These are phyloP conservation scores for Pilophorus perplexus DNA, from an alignment of 2,888 invertebrate genomes.

Conservation along the genomic window DNA sequence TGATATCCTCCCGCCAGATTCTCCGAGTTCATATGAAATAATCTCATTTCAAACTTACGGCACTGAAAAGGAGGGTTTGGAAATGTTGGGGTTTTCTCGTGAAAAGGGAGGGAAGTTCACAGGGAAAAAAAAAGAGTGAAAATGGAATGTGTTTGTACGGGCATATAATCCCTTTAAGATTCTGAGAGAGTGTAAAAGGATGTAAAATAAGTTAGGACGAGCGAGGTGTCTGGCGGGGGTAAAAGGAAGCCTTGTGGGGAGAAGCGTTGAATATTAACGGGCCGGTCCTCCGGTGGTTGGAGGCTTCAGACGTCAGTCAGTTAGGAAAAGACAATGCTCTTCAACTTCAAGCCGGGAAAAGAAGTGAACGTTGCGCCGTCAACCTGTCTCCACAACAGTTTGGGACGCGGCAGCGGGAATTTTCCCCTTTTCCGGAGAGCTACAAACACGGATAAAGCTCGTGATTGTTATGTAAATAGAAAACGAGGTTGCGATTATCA, in stretches of 20 bases:
- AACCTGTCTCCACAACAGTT: not conserved
- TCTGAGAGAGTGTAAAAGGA: slow-evolving; percentile 36
- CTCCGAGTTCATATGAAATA: not conserved
- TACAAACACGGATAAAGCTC: too few species aligned
- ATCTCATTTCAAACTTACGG: slow-evolving; percentile 11
- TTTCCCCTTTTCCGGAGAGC: too few species aligned
- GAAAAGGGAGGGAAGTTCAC: not conserved
- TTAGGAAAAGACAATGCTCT: slow-evolving; percentile 24
- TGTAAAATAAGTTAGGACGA: slow-evolving; percentile 15
- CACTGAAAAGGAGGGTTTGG: slow-evolving; percentile 7
- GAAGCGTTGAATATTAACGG: slow-evolving; percentile 11
- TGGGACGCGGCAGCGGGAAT: too few species aligned
- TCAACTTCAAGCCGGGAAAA: slow-evolving; percentile 1
- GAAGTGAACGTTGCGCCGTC: not conserved
- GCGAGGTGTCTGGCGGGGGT: not conserved
- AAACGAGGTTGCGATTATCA: too few species aligned
- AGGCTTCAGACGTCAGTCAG: slow-evolving; percentile 20
- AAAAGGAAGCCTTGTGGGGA: not conserved
- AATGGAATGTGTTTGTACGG: slow-evolving; percentile 39
- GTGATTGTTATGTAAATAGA: too few species aligned
- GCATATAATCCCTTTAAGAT: slow-evolving; percentile 39
- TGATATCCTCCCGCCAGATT: not conserved
- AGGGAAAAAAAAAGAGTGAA: not conserved
- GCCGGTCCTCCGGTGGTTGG: not conserved
- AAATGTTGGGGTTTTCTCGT: slow-evolving; percentile 2